phyloP scores from a whole-genome alignment of 2,888 invertebrate species.

The Eudiplozoon nipponicum region DNA sequence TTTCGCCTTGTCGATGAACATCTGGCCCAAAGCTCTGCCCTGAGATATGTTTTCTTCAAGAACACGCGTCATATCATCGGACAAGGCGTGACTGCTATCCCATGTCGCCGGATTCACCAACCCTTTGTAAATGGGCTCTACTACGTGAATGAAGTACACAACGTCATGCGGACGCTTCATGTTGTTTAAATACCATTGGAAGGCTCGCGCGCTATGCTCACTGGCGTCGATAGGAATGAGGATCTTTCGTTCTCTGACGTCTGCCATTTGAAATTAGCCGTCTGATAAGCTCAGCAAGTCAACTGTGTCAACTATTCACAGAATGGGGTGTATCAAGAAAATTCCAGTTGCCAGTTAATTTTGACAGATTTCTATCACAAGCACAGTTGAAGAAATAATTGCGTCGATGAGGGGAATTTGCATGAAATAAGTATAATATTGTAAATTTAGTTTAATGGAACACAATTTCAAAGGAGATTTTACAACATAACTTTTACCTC shows the following conservation, averaged over 20 bases:
- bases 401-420: too few species aligned
- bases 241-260: constrained; percentile 14
- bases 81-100: constrained; percentile 18
- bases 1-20: constrained; percentile 14
- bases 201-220: constrained; percentile 18
- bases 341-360: too few species aligned
- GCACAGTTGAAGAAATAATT: too few species aligned
- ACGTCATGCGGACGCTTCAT: constrained; percentile 20
- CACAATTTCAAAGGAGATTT: too few species aligned
- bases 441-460: too few species aligned
- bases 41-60: constrained; percentile 11
- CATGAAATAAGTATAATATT: too few species aligned
- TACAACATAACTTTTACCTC: too few species aligned
- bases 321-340: too few species aligned
- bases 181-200: constrained; percentile 21
- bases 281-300: too few species aligned
- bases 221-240: constrained; percentile 19
- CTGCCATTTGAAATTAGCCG: not conserved
- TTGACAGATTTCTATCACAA: too few species aligned
- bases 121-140: constrained; percentile 21
- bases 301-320: too few species aligned
- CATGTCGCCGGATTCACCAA: constrained; percentile 23
- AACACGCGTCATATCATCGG: constrained; percentile 14
- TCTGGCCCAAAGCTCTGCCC: constrained; percentile 14
- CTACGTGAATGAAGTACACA: constrained; percentile 20